Base-by-base conservation (phyloP, 2,797 vertebrate genomes). In the Brachymystax lenok region DNA sequence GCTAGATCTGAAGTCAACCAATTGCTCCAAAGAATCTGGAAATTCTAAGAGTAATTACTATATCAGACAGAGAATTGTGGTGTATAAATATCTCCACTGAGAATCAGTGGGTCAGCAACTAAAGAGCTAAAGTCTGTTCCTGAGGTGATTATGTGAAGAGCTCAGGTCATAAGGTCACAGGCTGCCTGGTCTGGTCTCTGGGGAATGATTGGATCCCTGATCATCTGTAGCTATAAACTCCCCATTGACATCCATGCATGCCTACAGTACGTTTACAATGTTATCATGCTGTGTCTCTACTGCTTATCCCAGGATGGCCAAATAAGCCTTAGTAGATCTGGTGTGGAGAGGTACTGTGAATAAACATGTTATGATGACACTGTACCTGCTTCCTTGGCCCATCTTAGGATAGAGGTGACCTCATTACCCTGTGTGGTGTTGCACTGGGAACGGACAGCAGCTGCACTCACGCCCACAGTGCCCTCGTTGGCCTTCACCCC, bases 401-500 rank as follows among this genome's bases (percentile, higher is more conserved):
- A 99, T 89, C 80, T 95, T 74, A 99, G 95, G 87, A 99, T 98
- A 89, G 98, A 99, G 51, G 96, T 96, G 88, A 99, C 97, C 83
- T 99, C 96, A 1, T 98, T 98, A 69, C 97, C 97, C 73, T 69
- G 21, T 0, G 97, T 98, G 73, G 97, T 98, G 93, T 98, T 98
- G 75, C 98, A 99, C 64, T 93, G 94, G 72, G 95, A 92, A 0
- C 95, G 95, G 35, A 96, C 94, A 1, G 96, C 95, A 0, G 96
- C 96, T 0, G 97, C 98, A 0, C 88, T 98, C 89, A 99, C 96
- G 0, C 98, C 98, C 73, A 99, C 92, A 0, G 98, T 99, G 28
- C 97, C 97, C 83, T 97, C 96, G 0, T 99, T 99, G 91, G 97
- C 96, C 90, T 99, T 99, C 76, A 99, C 97, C 0, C 98, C 98